Base-by-base conservation (phyloP, 2,113 vertebrate genomes). In the Prochilodus magdalenae region DNA sequence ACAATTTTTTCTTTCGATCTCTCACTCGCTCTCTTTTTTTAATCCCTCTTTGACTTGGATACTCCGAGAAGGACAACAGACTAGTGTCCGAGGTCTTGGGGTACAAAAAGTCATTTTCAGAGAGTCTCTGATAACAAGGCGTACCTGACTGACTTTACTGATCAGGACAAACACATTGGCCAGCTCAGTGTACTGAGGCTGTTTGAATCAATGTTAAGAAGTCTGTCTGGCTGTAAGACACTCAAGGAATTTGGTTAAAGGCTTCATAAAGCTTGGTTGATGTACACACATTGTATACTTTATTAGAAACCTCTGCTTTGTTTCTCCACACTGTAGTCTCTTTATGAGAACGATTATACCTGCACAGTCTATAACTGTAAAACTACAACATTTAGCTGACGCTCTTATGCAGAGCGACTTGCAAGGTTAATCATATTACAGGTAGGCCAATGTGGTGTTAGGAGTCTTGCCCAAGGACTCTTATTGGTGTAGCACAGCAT, bases 1-100 rank as follows among this genome's bases (percentile, higher is more conserved):
- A 16, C 29, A 14, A 30, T 69, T 91, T 89, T 86, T 62, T 80
- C 86, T 89, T 89, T 91, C 89, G 81, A 86, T 88, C 85, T 87
- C 86, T 82, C 81, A 76, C 82, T 82, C 82, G 24, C 36, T 20
- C 60, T 44, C 36, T 7, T 47, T 77, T 60, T 84, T 75, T 70
- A 82, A 77, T 79, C 73, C 49, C 66, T 70, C 67, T 87, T 87
- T 84, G 65, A 77, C 82, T 80, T 67, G 73, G 59, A 66, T 73
- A 60, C 59, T 67, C 72, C 73, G 55, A 75, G 67, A 77, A 77
- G 79, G 71, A 79, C 47, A 40, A 60, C 53, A 72, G 57, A 82
- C 69, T 79, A 63, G 75, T 63, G 24, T 40, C 55, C 27, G 40
- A 82, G 70, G 75, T 78, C 84, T 81, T 47, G 49, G 74, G 66